A percentile compares a stretch with the other conserved stretches of the same genome.
These are phyloP conservation scores for Papilio xuthus DNA, from an alignment of 1,140 invertebrate species.

Conservation along the genomic window DNA sequence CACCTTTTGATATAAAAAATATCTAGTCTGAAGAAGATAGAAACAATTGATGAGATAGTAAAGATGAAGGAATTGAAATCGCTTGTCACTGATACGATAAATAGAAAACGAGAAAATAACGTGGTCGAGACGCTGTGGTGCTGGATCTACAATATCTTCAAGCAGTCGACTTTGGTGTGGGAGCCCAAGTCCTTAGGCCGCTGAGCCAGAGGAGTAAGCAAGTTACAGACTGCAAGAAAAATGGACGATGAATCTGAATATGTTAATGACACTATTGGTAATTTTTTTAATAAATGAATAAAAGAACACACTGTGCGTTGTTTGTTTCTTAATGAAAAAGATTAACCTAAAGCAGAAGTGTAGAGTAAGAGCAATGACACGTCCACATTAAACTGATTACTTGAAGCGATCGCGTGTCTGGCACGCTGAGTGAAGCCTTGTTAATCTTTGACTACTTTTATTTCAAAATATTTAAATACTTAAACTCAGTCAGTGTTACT, in stretches of 20 bases:
- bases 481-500: neutral
- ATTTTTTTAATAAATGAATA: neutral
- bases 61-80: no score
- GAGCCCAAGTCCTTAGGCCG: no score
- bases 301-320: neutral
- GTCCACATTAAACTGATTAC: constrained; percentile 1
- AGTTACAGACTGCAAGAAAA: neutral
- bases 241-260: no score
- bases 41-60: no score
- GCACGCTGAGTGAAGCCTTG: neutral
- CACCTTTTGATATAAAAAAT: no score
- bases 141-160: no score
- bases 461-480: neutral
- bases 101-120: no score
- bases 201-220: neutral
- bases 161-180: no score
- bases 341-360: neutral
- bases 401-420: neutral
- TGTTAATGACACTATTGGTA: no score
- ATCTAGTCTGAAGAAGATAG: no score
- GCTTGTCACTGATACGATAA: no score
- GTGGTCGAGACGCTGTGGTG: no score
- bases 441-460: neutral
- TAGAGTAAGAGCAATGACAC: neutral
- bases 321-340: neutral